Conservation (phyloP, 1,140 invertebrate species). For the Chlorops oryzae region DNA sequence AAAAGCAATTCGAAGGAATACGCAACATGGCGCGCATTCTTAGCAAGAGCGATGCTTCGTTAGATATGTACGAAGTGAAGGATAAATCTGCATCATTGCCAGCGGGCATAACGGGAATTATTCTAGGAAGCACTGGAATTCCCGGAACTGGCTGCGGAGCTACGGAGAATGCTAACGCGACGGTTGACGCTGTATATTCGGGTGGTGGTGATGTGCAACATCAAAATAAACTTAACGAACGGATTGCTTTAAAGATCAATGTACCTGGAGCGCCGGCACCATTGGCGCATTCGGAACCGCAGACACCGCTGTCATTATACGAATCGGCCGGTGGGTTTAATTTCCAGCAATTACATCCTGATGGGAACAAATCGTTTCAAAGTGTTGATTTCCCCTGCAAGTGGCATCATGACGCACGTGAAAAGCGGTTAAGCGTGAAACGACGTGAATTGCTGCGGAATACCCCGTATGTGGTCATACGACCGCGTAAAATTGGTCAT, state of each 20-base stretch:
- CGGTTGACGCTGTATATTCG: neutral
- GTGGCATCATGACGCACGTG: neutral
- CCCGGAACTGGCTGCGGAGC: neutral
- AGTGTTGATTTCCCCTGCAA: neutral
- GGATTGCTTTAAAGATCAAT: constrained; percentile 21
- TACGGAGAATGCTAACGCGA: neutral
- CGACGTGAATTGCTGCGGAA: constrained; percentile 36
- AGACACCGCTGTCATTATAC: constrained; percentile 20
- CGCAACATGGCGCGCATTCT: constrained; percentile 43
- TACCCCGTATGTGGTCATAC: constrained; percentile 40
- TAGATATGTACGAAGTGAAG: constrained; percentile 44
- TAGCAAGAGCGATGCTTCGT: constrained; percentile 45
- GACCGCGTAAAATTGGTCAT: constrained; percentile 34
- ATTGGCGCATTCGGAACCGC: constrained; percentile 25
- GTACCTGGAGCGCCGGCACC: constrained; percentile 24
- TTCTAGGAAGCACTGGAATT: neutral
- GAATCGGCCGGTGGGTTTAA: too few relatives aligned
- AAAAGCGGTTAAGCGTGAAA: too few relatives aligned
- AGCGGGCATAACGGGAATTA: constrained; percentile 4
- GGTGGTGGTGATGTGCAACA: constrained; percentile 3
- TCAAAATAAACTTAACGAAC: constrained; percentile 31
- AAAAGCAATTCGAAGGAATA: constrained; percentile 51
- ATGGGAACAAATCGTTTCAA: too few relatives aligned
- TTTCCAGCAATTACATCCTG: too few relatives aligned
- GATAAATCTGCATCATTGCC: constrained; percentile 29